Percentiles rank a stretch among this genome's conserved stretches.
phyloP scores from a whole-genome alignment of 2,888 invertebrate genomes.

The Drosophila tanythrix region DNA sequence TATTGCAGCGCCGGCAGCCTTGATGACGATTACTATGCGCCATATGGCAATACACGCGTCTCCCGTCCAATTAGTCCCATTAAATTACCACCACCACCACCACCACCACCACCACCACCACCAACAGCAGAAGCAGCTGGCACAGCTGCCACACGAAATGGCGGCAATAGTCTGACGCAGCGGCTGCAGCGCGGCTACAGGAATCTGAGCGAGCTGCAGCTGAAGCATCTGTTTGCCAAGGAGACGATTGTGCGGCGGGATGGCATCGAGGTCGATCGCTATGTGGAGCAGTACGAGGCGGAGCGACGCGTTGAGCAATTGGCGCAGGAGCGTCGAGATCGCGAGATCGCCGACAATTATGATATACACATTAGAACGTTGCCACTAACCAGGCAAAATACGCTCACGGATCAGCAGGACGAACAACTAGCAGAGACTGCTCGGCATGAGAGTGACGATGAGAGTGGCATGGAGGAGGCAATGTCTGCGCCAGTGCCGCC shows the following conservation, averaged over 20 bases:
- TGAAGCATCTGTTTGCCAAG: constrained; percentile 82
- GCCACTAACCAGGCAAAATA: constrained; percentile 67
- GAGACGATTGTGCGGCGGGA: constrained; percentile 81
- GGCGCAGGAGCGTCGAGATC: constrained; percentile 69
- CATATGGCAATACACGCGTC: constrained; percentile 36
- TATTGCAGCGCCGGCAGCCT: constrained; percentile 79
- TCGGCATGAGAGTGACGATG: constrained; percentile 71
- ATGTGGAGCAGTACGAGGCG: constrained; percentile 78
- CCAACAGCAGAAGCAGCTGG: background rate
- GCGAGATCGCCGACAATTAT: constrained; percentile 76
- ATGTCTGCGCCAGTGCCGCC: constrained; percentile 17
- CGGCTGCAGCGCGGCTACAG: constrained; percentile 82
- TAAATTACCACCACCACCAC: constrained; percentile 42
- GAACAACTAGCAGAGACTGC: constrained; percentile 6
- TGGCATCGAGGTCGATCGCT: constrained; percentile 80
- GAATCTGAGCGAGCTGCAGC: constrained; percentile 81
- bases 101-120: constrained; percentile 1
- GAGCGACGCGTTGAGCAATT: constrained; percentile 69
- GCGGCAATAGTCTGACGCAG: constrained; percentile 69
- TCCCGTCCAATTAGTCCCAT: constrained; percentile 73
- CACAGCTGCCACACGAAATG: background rate
- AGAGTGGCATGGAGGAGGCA: constrained; percentile 77
- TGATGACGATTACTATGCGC: constrained; percentile 79
- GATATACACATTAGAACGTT: constrained; percentile 71
- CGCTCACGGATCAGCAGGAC: constrained; percentile 36